These are phyloP conservation scores for Mormyrus iriodes DNA, from an alignment of 2,113 vertebrate genomes.

Conservation along the genomic window DNA sequence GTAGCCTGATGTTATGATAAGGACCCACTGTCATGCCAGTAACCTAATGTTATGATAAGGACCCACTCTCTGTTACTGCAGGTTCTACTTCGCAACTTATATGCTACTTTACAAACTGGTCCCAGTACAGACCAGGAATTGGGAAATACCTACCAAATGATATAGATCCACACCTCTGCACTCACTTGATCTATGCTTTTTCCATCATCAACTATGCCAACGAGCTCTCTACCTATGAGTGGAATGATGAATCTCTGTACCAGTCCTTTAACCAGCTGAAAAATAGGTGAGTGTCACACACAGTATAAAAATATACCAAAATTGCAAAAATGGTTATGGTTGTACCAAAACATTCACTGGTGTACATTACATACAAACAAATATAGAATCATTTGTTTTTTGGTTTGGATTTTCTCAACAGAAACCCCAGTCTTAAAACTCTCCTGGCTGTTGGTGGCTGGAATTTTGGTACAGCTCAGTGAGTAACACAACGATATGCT, in stretches of 20 bases:
- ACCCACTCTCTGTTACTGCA: constrained; percentile 29
- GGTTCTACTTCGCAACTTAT: constrained; percentile 65
- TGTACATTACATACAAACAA: background rate
- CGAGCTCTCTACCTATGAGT: constrained; percentile 66
- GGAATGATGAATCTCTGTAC: constrained; percentile 74
- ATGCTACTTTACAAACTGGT: constrained; percentile 87
- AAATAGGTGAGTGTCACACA: constrained; percentile 48
- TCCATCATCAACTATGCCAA: constrained; percentile 67
- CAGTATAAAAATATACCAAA: background rate
- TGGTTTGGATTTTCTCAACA: constrained; percentile 35
- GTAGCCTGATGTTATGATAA: too few relatives aligned
- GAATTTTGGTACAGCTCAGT: constrained; percentile 75
- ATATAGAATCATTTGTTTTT: background rate
- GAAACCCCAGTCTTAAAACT: constrained; percentile 73
- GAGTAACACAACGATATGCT: constrained; percentile 33
- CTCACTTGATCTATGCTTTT: constrained; percentile 77
- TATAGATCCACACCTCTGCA: constrained; percentile 70
- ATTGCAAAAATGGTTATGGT: background rate
- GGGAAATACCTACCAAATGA: constrained; percentile 62
- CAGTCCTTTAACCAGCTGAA: constrained; percentile 72
- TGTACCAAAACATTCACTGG: background rate
- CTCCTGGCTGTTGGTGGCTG: constrained; percentile 78
- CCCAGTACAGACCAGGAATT: constrained; percentile 68
- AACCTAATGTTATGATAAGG: background rate
- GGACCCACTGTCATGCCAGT: background rate